A percentile compares a stretch with the other conserved stretches of the same genome.
These are phyloP conservation scores for Galeopsomyia nigrocyanea DNA, from an alignment of 2,888 invertebrate genomes.

Conservation along the genomic window DNA sequence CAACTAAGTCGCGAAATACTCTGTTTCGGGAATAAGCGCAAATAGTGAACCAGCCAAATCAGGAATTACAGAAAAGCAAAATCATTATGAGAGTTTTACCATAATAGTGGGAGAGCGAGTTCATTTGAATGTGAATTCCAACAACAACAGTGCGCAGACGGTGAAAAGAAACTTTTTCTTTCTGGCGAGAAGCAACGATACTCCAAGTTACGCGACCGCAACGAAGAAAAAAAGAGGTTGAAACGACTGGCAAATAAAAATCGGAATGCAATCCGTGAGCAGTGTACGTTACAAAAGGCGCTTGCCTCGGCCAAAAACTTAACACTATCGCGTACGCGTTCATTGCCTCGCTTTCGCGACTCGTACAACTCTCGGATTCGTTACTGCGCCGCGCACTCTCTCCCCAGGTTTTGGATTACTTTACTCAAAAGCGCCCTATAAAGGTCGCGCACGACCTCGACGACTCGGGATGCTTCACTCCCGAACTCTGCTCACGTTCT, in stretches of 20 bases:
- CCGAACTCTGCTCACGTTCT: too few species aligned
- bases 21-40: too few species aligned
- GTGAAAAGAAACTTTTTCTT: too few species aligned
- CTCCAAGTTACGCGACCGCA: neutral
- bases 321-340: conserved; percentile 34
- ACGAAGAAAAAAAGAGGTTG: neutral
- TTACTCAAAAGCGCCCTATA: conserved; percentile 24
- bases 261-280: conserved; percentile 32
- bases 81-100: too few species aligned
- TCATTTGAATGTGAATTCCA: too few species aligned
- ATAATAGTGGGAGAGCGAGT: too few species aligned
- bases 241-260: conserved; percentile 18
- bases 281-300: conserved; percentile 41
- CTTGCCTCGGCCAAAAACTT: conserved; percentile 44
- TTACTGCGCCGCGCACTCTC: conserved; percentile 12
- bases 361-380: conserved; percentile 38
- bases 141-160: too few species aligned
- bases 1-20: too few species aligned
- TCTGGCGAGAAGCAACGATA: too few species aligned
- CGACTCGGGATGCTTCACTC: too few species aligned
- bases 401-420: conserved; percentile 40
- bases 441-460: conserved; percentile 4
- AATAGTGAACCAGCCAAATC: too few species aligned
- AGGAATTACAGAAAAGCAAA: too few species aligned
- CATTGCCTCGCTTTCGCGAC: conserved; percentile 43